phyloP scores from a whole-genome alignment of 1,140 invertebrate genomes.

The Philaenus spumarius region DNA sequence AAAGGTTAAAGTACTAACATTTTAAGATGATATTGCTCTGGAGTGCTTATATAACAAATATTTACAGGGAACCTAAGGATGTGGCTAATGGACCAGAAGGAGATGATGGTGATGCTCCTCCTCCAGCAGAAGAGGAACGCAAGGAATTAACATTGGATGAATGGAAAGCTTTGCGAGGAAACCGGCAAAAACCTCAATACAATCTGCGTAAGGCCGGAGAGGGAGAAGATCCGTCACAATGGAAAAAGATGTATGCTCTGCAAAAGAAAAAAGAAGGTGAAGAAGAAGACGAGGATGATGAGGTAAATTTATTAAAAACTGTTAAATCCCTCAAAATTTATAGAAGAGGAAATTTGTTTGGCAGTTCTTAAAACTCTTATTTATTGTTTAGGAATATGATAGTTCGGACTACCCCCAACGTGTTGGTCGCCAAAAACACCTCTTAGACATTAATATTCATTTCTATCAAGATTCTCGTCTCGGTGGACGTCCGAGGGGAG shows the following conservation, averaged over 20 bases:
- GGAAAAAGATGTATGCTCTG: constrained; percentile 85
- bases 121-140: constrained; percentile 49
- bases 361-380: too few species aligned
- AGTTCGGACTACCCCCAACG: constrained; percentile 76
- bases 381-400: constrained; percentile 63
- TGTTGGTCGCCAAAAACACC: constrained; percentile 77
- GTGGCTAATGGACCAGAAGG: constrained; percentile 1
- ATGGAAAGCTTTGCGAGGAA: constrained; percentile 73
- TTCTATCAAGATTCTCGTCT: constrained; percentile 65
- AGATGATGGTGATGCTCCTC: constrained; percentile 35
- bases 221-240: constrained; percentile 82
- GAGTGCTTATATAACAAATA: neutral
- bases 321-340: too few species aligned
- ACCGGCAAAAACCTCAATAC: constrained; percentile 71
- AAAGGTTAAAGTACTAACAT: too few species aligned
- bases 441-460: constrained; percentile 83
- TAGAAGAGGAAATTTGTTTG: too few species aligned
- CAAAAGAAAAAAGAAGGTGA: constrained; percentile 70
- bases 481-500: constrained; percentile 37
- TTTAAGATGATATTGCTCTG: too few species aligned
- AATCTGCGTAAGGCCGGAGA: constrained; percentile 89
- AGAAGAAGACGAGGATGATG: constrained; percentile 57
- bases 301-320: too few species aligned
- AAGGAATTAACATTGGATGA: constrained; percentile 81
- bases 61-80: constrained; percentile 9